These are phyloP conservation scores for Polietes domitor DNA, from an alignment of 2,888 invertebrate genomes.

Conservation along the genomic window DNA sequence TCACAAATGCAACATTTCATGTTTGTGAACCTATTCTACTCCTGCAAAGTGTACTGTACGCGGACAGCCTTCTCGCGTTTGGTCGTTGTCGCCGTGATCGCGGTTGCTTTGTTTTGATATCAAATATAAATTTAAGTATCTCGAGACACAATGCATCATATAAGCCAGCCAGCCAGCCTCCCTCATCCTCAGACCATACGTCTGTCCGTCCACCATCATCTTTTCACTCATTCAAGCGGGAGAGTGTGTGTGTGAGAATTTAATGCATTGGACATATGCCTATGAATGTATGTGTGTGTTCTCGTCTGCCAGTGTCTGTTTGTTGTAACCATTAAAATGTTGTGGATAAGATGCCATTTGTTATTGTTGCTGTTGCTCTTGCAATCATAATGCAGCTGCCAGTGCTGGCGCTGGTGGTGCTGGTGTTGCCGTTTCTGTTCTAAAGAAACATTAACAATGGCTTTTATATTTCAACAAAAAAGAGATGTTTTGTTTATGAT, in stretches of 20 bases:
- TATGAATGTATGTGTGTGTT: background rate
- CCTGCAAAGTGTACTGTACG: background rate
- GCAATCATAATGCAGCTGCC: conserved; percentile 8
- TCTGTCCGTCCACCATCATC: background rate
- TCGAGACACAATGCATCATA: background rate
- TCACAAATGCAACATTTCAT: background rate
- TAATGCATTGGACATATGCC: background rate
- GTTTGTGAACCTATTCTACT: background rate
- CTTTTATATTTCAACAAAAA: conserved; percentile 48
- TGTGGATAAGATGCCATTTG: background rate
- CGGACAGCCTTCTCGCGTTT: background rate
- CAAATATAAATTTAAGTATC: background rate
- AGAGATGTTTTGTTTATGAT: conserved; percentile 30
- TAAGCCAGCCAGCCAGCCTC: background rate
- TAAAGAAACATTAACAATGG: conserved; percentile 46
- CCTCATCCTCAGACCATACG: background rate
- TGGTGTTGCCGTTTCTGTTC: conserved; percentile 19
- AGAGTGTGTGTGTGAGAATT: background rate
- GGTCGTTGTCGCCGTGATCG: background rate
- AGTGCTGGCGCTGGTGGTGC: background rate
- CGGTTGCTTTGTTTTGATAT: background rate
- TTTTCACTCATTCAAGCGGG: background rate
- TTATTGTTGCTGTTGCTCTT: conserved; percentile 15
- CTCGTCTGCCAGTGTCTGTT: background rate
- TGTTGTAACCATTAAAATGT: background rate